Evolutionary conservation across 2,888 invertebrate species (phyloP), one percentile per base, ranked within the genome.

Genomic region (Aphrophora alni): DNA sequence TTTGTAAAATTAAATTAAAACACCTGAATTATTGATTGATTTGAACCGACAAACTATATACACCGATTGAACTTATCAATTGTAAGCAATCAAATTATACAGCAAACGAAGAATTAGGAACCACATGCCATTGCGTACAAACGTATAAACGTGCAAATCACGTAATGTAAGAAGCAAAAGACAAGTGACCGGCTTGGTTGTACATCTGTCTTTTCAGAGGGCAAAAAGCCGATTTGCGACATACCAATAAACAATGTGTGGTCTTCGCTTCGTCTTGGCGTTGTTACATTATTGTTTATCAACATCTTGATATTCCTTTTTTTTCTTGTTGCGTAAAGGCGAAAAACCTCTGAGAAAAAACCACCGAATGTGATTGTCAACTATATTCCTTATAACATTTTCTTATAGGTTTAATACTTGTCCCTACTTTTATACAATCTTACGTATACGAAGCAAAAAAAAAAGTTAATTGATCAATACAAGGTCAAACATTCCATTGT

Each of bases 181-280:
- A 59, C 21, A 59, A 59, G 59, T 59, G 59, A 59, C 59, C 21
- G 59, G 59, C 4, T 59, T 14, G 59, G 59, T 59, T 59, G 12
- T 59, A 59, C 59, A 59, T 59, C 21, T 59, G 59, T 59, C 59
- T 59, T 59, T 59, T 21, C 2, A n/a, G n/a, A n/a, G n/a, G n/a
- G 59, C 12, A 59, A 59, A 59, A 59, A 21, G 21, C 59, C 59
- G 21, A 59, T 59, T 59, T 59, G 59, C 59, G 59, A 14, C 59
- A 59, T 59, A 59, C 59, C 59, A 59, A 59, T 59, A 21, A 21
- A 59, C 59, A 59, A 59, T 59, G 59, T 59, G 59, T 59, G 59
- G 59, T 59, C 59, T 1, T 8, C 12, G 44, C 44, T 10, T 44
- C 44, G 17, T 10, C 14, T 44, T 44, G 3, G 21, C 14, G 59